Percentiles rank a stretch among this genome's conserved stretches.
phyloP scores from a whole-genome alignment of 2,888 invertebrate genomes.

The Melanostoma scalare region DNA sequence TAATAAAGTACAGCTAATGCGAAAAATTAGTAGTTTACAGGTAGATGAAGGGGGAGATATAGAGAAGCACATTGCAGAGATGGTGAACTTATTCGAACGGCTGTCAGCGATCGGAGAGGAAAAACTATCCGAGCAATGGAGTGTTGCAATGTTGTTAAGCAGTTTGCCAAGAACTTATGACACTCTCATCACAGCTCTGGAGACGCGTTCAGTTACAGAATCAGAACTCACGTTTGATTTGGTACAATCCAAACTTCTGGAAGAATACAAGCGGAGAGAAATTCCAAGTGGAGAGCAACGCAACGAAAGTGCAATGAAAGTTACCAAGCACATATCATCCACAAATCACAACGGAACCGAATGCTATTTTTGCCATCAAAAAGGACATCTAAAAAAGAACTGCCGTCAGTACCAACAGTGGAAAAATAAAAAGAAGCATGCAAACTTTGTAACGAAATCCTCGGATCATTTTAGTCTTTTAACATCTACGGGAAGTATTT shows the following conservation, averaged over 20 bases:
- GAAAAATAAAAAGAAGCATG: too few species aligned
- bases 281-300: too few species aligned
- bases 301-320: too few species aligned
- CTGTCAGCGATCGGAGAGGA: not conserved
- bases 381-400: not conserved
- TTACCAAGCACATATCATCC: too few species aligned
- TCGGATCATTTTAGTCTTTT: not conserved
- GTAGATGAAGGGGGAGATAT: conserved; percentile 3
- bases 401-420: not conserved
- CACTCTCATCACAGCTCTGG: not conserved
- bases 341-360: too few species aligned
- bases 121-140: not conserved
- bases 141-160: conserved; percentile 4
- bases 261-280: too few species aligned
- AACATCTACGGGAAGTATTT: not conserved
- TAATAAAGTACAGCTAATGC: too few species aligned
- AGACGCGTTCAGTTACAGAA: not conserved
- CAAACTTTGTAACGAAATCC: too few species aligned
- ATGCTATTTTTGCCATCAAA: not conserved
- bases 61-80: too few species aligned
- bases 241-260: not conserved
- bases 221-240: not conserved
- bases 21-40: not conserved
- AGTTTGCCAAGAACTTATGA: conserved; percentile 12
- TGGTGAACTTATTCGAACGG: too few species aligned